These are phyloP conservation scores for Pharmacophagus antenor DNA, from an alignment of 2,888 invertebrate species.

Conservation along the genomic window DNA sequence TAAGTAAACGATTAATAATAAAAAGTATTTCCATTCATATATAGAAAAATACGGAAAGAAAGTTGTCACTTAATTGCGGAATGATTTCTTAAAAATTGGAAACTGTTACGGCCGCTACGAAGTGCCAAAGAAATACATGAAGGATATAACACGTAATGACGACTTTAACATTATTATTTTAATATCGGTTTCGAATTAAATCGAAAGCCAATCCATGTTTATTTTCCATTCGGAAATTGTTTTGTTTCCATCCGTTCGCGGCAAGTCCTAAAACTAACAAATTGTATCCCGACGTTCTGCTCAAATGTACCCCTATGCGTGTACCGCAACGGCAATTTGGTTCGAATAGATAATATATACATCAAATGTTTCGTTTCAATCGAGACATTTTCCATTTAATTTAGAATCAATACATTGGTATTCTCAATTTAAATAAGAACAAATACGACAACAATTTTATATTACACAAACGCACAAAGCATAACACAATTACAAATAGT, in stretches of 20 bases:
- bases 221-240: slow-evolving; percentile 17
- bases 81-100: too few species aligned
- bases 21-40: too few species aligned
- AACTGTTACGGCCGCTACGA: too few species aligned
- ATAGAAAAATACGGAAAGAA: too few species aligned
- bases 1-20: too few species aligned
- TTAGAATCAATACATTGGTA: neutral
- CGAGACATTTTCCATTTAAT: too few species aligned
- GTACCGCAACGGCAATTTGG: neutral
- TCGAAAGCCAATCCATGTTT: slow-evolving; percentile 10
- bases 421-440: neutral
- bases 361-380: neutral
- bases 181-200: neutral
- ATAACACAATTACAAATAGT: too few species aligned
- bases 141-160: too few species aligned
- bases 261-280: slow-evolving; percentile 7
- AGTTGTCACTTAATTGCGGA: too few species aligned
- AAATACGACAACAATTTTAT: neutral
- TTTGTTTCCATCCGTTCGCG: slow-evolving; percentile 4
- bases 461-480: too few species aligned
- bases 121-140: too few species aligned
- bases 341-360: slow-evolving; percentile 5
- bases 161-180: neutral
- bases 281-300: neutral
- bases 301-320: slow-evolving; percentile 15